A percentile compares a stretch with the other conserved stretches of the same genome.
Conservation (phyloP, 2,888 invertebrate species). For the Epistrophe eligans region DNA sequence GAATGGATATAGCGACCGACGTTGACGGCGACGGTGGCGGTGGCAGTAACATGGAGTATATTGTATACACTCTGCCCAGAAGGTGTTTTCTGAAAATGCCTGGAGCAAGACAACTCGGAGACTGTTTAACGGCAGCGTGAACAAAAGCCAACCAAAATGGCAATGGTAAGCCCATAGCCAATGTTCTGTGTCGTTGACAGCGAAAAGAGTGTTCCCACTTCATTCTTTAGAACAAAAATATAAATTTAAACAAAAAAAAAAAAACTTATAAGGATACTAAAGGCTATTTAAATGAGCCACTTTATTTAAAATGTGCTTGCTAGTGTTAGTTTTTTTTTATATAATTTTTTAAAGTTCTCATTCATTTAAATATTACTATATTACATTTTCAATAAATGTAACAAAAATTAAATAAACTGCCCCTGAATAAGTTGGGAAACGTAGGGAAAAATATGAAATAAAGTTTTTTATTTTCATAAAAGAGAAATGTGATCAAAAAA, state of each 20-base stretch:
- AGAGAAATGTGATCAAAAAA: too few species aligned
- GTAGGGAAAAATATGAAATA: too few species aligned
- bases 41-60: constrained; percentile 16
- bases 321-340: too few species aligned
- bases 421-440: too few species aligned
- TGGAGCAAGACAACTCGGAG: constrained; percentile 34
- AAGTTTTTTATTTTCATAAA: too few species aligned
- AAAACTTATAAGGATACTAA: too few species aligned
- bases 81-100: constrained; percentile 54
- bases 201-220: constrained; percentile 18
- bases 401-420: too few species aligned
- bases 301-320: too few species aligned
- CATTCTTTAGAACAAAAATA: not conserved
- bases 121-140: constrained; percentile 39
- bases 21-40: constrained; percentile 4
- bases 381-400: too few species aligned
- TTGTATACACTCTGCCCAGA: constrained; percentile 41
- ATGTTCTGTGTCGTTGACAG: constrained; percentile 12
- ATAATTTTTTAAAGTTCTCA: too few species aligned
- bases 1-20: constrained; percentile 35
- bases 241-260: not conserved
- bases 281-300: too few species aligned
- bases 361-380: too few species aligned
- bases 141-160: constrained; percentile 36
- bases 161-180: constrained; percentile 43